Conservation (phyloP, 1,140 invertebrate genomes). For the Achatina immaculata region DNA sequence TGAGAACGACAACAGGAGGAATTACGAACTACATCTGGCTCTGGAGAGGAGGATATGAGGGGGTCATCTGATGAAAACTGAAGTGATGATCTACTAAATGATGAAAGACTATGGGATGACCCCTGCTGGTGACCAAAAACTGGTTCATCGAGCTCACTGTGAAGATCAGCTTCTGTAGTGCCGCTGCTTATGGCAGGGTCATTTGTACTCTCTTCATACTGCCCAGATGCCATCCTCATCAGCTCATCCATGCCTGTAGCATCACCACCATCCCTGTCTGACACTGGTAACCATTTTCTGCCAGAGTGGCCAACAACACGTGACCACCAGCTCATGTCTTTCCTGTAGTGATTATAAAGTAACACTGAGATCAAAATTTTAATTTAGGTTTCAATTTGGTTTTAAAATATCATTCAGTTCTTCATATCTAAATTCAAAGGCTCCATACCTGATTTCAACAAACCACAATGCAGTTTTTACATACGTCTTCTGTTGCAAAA, state of each 20-base stretch:
- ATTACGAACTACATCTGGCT: background rate
- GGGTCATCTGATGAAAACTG: background rate
- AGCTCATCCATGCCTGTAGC: conserved; percentile 33
- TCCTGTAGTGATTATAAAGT: conserved; percentile 1
- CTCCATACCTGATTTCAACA: background rate
- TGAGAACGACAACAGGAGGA: background rate
- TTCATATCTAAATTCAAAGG: background rate
- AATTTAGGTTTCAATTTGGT: too few relatives aligned
- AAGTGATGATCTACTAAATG: conserved; percentile 12
- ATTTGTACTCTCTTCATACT: conserved; percentile 12
- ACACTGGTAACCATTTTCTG: conserved; percentile 27
- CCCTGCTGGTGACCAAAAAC: conserved; percentile 3
- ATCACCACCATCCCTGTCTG: conserved; percentile 21
- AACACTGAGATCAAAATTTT: too few relatives aligned
- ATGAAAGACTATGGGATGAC: background rate
- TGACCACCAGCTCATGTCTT: conserved; percentile 14
- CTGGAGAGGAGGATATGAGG: background rate
- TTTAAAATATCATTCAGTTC: too few relatives aligned
- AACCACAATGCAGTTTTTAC: background rate
- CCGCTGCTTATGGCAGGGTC: background rate
- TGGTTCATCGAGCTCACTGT: background rate
- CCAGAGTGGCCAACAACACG: conserved; percentile 4
- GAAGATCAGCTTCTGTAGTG: background rate
- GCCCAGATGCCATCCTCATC: conserved; percentile 39
- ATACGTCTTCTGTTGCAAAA: background rate